phyloP scores from a whole-genome alignment of 2,113 vertebrate genomes.

The Hystrix brachyura region DNA sequence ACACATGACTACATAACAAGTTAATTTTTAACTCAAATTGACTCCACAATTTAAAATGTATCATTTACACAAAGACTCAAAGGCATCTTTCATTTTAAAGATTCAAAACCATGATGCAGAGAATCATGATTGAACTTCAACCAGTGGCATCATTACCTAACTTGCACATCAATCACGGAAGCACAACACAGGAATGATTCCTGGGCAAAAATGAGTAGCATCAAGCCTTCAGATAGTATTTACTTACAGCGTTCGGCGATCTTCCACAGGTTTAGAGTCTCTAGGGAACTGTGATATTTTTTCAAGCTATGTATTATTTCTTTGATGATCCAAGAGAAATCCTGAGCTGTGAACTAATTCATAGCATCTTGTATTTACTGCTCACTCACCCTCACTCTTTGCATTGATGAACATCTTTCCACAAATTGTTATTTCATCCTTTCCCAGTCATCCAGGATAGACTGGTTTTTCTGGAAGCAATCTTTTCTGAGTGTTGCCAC shows the following conservation, averaged over 20 bases:
- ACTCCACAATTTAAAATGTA: background rate
- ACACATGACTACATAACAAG: background rate
- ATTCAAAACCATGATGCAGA: background rate
- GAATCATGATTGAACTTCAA: background rate
- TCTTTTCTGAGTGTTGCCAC: background rate
- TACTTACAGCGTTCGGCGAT: background rate
- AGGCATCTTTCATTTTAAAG: conserved; percentile 8
- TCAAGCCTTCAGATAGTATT: background rate
- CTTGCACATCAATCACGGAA: background rate
- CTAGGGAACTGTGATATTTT: background rate
- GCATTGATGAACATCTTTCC: background rate
- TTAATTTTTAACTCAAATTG: conserved; percentile 38
- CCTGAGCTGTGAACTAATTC: conserved; percentile 2
- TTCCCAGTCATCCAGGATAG: background rate
- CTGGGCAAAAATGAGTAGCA: background rate
- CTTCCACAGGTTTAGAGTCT: background rate
- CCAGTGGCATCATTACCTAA: background rate
- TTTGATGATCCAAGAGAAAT: background rate
- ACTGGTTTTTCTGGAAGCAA: background rate
- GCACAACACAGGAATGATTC: background rate
- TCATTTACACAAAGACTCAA: conserved; percentile 22
- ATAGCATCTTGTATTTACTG: background rate
- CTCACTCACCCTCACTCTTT: background rate
- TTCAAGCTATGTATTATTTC: background rate
- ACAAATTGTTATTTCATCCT: background rate